phyloP scores from a whole-genome alignment of 2,797 vertebrate species.

The Hephaestus fuliginosus region DNA sequence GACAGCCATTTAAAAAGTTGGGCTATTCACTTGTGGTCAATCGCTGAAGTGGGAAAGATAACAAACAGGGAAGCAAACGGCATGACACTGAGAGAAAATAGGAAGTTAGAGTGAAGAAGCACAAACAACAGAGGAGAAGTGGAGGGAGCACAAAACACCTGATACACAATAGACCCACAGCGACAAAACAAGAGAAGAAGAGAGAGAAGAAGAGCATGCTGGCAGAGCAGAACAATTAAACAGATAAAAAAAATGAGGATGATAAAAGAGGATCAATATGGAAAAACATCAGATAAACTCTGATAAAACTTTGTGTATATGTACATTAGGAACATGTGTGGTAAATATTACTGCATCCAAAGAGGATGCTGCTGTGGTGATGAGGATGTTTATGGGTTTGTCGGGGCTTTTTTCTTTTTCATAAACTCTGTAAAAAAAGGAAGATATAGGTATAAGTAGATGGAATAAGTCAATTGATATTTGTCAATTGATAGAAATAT shows the following conservation, averaged over 20 bases:
- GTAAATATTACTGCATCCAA: background rate
- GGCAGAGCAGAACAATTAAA: background rate
- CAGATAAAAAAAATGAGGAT: background rate
- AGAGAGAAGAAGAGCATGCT: conserved; percentile 18
- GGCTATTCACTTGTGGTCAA: background rate
- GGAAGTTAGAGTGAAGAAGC: conserved; percentile 40
- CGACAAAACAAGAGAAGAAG: conserved; percentile 15
- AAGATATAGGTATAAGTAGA: background rate
- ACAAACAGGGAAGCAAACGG: conserved; percentile 42
- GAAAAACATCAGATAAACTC: background rate
- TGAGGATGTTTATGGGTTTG: too few relatives aligned
- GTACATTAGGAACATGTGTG: background rate
- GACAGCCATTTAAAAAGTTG: conserved; percentile 4
- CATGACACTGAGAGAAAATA: background rate
- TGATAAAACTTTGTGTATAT: too few relatives aligned
- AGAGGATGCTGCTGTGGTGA: background rate
- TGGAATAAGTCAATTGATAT: background rate
- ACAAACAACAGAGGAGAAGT: conserved; percentile 29
- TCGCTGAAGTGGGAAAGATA: background rate
- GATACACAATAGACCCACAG: conserved; percentile 2
- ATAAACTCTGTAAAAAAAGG: background rate
- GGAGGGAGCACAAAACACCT: background rate
- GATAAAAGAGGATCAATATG: background rate
- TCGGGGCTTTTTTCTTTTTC: too few relatives aligned
- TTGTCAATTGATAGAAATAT: background rate